Evolutionary conservation across 2,113 vertebrate species (phyloP), one percentile per base, ranked within the genome.

Genomic region (Miniopterus natalensis): DNA sequence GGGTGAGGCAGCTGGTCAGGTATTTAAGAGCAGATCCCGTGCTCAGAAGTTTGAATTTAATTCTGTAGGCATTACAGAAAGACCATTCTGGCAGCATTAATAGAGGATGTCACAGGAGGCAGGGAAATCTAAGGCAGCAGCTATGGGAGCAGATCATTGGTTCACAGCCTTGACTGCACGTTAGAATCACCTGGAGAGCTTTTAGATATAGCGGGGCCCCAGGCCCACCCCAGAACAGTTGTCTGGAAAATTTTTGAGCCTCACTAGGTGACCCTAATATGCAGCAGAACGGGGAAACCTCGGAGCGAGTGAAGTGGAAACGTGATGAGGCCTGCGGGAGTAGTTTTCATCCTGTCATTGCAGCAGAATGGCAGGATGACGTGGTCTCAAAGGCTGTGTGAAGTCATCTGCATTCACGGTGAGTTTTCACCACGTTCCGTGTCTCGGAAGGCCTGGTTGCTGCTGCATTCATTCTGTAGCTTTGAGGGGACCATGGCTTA

Each of bases 291-390:
- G 59, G 51, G 51, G 51, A 86, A 92, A 13, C 49, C 80, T 81
- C 51, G 53, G 20, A 47, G 42, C 42, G 47, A 88, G 80, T 70
- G 79, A 83, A 78, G 74, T 40, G 40, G 73, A 90, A 83, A 88
- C 66, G 42, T 1, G 23, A 18, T 55, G 78, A 95, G 68, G 88
- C 47, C 57, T 11, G 10, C 27, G 42, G 55, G 66, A 65, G 47
- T 84, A 70, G 96, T 94, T 87, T 63, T 84, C 83, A 78, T 78
- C 90, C 63, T 66, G 74, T 96, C 61, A 51, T 93, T 65, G 5
- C 36, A 94, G 55, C 79, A 93, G 57, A 89, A 87, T 87, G 93
- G 89, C 95, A 90, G 70, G 65, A n/a, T 83, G 73, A 83, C 92
- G 85, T 90, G 75, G 47, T 92, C 92, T 92, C 80, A 96, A 23